Percentiles rank a stretch among this genome's conserved stretches.
Conservation (phyloP, 2,888 invertebrate genomes). For the Saturnia japonica region DNA sequence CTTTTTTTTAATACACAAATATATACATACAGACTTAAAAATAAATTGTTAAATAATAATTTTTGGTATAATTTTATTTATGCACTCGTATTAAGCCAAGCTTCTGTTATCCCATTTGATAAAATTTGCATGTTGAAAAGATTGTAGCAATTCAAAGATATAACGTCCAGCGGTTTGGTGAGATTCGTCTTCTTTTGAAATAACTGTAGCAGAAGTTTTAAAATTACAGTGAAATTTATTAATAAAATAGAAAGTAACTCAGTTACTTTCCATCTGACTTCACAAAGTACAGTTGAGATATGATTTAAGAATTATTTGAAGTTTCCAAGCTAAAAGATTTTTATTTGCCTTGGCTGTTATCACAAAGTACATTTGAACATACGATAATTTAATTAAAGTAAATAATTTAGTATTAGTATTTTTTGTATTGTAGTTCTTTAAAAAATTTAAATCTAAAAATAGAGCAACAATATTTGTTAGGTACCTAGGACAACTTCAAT, state of each 20-base stretch:
- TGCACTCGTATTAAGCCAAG: background rate
- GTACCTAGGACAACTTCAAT: too few relatives aligned
- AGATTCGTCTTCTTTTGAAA: constrained; percentile 28
- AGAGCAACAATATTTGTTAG: too few relatives aligned
- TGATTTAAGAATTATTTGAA: background rate
- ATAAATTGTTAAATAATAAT: too few relatives aligned
- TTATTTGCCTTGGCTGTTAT: background rate
- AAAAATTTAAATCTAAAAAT: too few relatives aligned
- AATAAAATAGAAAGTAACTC: constrained; percentile 35
- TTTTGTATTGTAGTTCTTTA: too few relatives aligned
- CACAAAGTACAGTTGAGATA: constrained; percentile 25
- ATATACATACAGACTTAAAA: too few relatives aligned
- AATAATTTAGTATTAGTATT: too few relatives aligned
- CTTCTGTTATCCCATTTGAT: constrained; percentile 27
- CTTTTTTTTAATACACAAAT: too few relatives aligned
- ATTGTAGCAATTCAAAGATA: constrained; percentile 37
- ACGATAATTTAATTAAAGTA: too few relatives aligned
- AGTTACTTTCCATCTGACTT: constrained; percentile 41
- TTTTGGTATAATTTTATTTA: background rate
- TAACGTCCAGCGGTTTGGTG: constrained; percentile 35
- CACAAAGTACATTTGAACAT: background rate
- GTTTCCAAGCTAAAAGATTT: constrained; percentile 1
- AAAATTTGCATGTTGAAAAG: constrained; percentile 46
- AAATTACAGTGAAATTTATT: constrained; percentile 38
- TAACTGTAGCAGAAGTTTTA: constrained; percentile 34